Evolutionary conservation across 2,888 invertebrate genomes (phyloP).

Genomic region (Polymixis lichenea): DNA sequence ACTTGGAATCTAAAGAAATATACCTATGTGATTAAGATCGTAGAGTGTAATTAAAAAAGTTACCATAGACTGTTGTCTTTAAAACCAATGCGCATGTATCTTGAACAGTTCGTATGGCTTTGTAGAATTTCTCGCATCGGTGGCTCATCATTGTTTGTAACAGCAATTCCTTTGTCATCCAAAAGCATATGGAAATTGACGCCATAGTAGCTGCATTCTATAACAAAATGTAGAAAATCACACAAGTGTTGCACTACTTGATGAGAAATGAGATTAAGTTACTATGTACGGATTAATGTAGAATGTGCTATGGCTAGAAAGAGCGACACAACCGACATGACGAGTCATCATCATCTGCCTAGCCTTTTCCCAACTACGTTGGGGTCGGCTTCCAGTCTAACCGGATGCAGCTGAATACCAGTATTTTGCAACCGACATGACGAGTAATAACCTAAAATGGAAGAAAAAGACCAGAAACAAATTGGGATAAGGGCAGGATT

Average conservation of each 20-base stretch:
- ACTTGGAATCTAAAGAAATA: neutral
- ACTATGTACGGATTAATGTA: neutral
- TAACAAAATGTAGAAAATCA: neutral
- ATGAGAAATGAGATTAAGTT: neutral
- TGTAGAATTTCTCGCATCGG: conserved; percentile 26
- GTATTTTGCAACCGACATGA: neutral
- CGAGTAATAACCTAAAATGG: too few species aligned
- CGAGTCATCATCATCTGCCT: too few species aligned
- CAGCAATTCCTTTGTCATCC: conserved; percentile 13
- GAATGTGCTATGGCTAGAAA: neutral
- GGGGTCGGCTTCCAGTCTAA: too few species aligned
- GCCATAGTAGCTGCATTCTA: neutral
- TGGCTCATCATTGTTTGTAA: conserved; percentile 18
- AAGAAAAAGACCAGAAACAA: neutral
- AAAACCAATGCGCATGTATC: conserved; percentile 22
- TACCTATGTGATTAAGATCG: neutral
- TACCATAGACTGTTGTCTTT: conserved; percentile 11
- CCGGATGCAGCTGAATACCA: too few species aligned
- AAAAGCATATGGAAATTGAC: neutral
- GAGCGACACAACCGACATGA: neutral
- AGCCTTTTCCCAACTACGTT: too few species aligned
- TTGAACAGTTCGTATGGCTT: conserved; percentile 11
- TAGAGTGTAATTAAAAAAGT: neutral
- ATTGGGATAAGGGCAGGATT: neutral
- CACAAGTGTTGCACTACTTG: neutral